A percentile compares a stretch with the other conserved stretches of the same genome.
Evolutionary conservation across 1,140 invertebrate genomes (phyloP).

Genomic region (Diachasma alloeum): DNA sequence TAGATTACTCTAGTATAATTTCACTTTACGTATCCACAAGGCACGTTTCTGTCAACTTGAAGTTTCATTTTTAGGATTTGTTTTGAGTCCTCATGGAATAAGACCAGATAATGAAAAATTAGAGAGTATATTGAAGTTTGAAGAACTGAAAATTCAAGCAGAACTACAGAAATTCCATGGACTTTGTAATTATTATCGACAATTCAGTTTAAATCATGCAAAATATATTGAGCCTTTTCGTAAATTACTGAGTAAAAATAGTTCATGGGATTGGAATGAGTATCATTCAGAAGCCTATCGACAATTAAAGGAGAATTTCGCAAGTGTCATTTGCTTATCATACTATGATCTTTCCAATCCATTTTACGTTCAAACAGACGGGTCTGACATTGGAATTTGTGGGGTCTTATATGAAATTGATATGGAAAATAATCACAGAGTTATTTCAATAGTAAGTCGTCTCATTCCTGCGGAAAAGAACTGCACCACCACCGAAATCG

Average conservation of each 20-base stretch:
- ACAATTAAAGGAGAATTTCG: conserved; percentile 1
- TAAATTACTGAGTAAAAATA: not conserved
- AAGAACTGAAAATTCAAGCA: not conserved
- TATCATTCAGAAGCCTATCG: not conserved
- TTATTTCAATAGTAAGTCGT: not conserved
- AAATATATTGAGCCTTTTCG: not conserved
- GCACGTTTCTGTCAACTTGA: not conserved
- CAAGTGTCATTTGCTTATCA: not conserved
- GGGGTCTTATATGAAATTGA: not conserved
- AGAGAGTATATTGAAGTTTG: not conserved
- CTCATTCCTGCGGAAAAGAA: not conserved
- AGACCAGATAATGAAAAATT: not conserved
- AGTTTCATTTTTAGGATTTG: not conserved
- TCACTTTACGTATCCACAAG: not conserved
- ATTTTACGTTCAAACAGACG: not conserved
- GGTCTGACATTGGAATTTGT: not conserved
- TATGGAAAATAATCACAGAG: not conserved
- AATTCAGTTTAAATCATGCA: not conserved
- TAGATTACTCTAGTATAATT: not conserved
- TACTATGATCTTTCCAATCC: not conserved
- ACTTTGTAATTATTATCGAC: no score
- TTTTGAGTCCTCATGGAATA: not conserved
- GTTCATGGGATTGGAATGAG: not conserved
- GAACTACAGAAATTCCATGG: not conserved
- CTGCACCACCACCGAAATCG: not conserved